Evolutionary conservation across 2,797 vertebrate genomes (phyloP).

Genomic region (Melanotaenia trifasciata): DNA sequence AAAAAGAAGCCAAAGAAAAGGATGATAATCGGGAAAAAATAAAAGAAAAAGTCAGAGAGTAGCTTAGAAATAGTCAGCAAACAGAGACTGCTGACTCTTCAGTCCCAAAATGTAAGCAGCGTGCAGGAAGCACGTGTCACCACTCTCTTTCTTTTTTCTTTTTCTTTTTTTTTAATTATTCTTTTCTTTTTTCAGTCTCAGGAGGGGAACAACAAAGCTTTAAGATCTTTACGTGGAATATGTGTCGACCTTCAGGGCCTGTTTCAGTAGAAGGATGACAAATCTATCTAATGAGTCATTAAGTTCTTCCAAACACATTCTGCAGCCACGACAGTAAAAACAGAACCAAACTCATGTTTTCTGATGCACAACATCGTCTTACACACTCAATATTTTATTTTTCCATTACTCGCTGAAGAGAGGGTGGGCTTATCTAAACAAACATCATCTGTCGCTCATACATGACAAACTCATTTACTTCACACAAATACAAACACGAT

Average conservation of each 20-base stretch:
- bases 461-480: no score
- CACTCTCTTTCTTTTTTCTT: neutral
- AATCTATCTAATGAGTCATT: slow-evolving; percentile 16
- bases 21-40: neutral
- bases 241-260: slow-evolving; percentile 4
- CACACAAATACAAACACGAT: neutral
- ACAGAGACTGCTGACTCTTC: slow-evolving; percentile 32
- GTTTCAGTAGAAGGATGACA: neutral
- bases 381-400: neutral
- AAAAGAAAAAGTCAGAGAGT: neutral
- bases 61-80: slow-evolving; percentile 25
- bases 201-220: neutral
- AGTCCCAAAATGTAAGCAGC: slow-evolving; percentile 26
- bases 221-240: neutral
- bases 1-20: neutral
- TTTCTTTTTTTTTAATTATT: neutral
- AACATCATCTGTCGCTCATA: neutral
- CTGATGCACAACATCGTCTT: neutral
- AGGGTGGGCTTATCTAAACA: neutral
- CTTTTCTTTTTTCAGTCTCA: neutral
- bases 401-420: neutral
- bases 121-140: slow-evolving; percentile 13
- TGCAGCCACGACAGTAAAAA: neutral
- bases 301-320: neutral
- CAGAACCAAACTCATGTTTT: neutral